A percentile compares a stretch with the other conserved stretches of the same genome.
phyloP scores from a whole-genome alignment of 2,888 invertebrate genomes.

The Brenthis daphne region DNA sequence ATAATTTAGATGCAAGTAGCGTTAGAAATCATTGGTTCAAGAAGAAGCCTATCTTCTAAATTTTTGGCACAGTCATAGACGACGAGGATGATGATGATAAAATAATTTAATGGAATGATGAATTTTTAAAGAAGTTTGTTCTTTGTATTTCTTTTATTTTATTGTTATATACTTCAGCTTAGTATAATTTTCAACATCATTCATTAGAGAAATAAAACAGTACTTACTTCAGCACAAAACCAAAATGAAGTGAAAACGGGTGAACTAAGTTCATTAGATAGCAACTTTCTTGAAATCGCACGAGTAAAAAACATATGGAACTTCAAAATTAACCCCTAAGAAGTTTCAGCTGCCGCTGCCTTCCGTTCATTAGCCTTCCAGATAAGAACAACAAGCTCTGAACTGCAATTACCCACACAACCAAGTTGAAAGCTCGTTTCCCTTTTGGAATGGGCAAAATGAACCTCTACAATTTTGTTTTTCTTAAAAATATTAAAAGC shows the following conservation, averaged over 20 bases:
- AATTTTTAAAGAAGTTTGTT: too few relatives aligned
- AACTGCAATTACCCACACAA: constrained; percentile 38
- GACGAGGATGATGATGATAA: too few relatives aligned
- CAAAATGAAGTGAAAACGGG: constrained; percentile 12
- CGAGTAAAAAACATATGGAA: constrained; percentile 29
- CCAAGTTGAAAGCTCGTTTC: constrained; percentile 35
- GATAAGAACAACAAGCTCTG: constrained; percentile 35
- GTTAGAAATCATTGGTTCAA: too few relatives aligned
- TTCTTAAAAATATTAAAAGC: neutral
- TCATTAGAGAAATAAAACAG: too few relatives aligned
- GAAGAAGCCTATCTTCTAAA: too few relatives aligned
- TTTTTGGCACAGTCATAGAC: too few relatives aligned
- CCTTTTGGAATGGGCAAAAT: constrained; percentile 32
- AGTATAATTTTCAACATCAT: too few relatives aligned
- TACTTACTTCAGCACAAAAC: neutral
- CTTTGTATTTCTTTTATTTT: too few relatives aligned
- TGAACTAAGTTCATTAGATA: constrained; percentile 16
- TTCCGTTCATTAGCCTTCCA: constrained; percentile 34
- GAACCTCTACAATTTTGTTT: neutral
- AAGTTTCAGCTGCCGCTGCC: constrained; percentile 27
- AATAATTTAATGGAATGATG: too few relatives aligned
- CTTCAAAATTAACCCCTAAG: constrained; percentile 31
- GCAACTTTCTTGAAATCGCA: constrained; percentile 21
- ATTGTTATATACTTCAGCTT: too few relatives aligned
- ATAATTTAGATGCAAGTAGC: too few relatives aligned